phyloP scores from a whole-genome alignment of 2,888 invertebrate genomes.

The Alentia gelatinosa region DNA sequence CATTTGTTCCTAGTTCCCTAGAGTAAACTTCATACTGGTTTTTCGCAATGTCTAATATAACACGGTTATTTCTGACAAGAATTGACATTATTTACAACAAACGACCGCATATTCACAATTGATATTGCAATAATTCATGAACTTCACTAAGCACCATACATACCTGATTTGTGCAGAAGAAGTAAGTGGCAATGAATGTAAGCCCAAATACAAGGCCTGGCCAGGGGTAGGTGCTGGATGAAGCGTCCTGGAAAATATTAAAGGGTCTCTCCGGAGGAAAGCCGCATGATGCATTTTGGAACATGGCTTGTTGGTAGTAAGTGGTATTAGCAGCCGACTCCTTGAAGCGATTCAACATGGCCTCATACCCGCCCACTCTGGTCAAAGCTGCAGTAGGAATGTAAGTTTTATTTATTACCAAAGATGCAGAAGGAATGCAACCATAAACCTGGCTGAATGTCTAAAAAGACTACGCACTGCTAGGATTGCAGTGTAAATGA shows the following conservation, averaged over 20 bases:
- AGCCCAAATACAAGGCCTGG: constrained; percentile 65
- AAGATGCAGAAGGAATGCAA: no score
- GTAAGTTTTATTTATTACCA: no score
- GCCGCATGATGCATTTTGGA: constrained; percentile 62
- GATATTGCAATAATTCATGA: background rate
- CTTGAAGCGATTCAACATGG: constrained; percentile 79
- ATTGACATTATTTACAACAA: no score
- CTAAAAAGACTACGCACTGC: no score
- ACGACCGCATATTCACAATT: no score
- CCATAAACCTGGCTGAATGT: no score
- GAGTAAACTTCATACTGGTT: no score
- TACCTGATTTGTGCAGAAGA: constrained; percentile 66
- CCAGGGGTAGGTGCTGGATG: constrained; percentile 65
- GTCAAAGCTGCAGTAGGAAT: constrained; percentile 68
- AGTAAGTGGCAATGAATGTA: constrained; percentile 63
- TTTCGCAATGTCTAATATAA: no score
- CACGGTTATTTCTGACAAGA: no score
- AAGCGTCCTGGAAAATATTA: constrained; percentile 64
- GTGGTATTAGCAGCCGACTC: constrained; percentile 78
- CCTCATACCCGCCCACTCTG: constrained; percentile 81
- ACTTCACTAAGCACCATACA: background rate
- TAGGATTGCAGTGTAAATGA: no score
- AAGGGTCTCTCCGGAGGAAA: constrained; percentile 65
- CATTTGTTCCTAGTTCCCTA: no score
- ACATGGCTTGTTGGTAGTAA: constrained; percentile 54